Base-by-base conservation (phyloP, 2,113 vertebrate species). In the Sturnus vulgaris region DNA sequence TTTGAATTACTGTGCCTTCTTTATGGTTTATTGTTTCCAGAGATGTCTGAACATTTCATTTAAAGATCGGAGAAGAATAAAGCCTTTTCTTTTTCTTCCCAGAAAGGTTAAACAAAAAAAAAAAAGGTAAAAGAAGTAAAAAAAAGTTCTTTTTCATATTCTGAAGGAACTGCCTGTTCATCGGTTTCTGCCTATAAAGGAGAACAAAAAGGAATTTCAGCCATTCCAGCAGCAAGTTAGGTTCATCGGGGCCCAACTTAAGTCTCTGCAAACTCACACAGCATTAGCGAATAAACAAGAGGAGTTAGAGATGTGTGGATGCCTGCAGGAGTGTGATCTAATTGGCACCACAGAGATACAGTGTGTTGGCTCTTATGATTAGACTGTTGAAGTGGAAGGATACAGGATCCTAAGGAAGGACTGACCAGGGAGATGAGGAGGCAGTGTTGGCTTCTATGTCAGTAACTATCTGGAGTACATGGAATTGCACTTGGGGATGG, bases 21-120 rank as follows among this genome's bases (percentile, higher is more conserved):
- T 98, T 98, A 98, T 98, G 98, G 98, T 96, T 98, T 99, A 99
- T 98, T 97, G 97, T 98, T 98, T 98, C 95, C 93, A 93, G 94
- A 95, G 73, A 97, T 97, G 94, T 95, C 94, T 72, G 98, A 97
- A 95, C 91, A 96, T 98, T 98, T 98, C 93, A 91, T 97, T 97
- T 97, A 96, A 97, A 98, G 97, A 98, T 98, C 95, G 97, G 97
- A 97, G 93, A 98, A 95, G 96, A 96, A 98, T 98, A 98, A 97
- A 97, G 79, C 84, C 59, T 56, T 95, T 97, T 88, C 57, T 90
- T 96, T 97, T 98, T 95, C 59, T 93, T 95, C 82, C 93, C 89
- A 86, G 57, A 22, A 86, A 91, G 65, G 55, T 72, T 95, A n/a
- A n/a, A 37, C 37, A 37, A 37, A 37, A 88, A 46, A 79, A 76